These are phyloP conservation scores for Phataginus tetradactyla DNA, from an alignment of 2,797 vertebrate species.

Conservation along the genomic window DNA sequence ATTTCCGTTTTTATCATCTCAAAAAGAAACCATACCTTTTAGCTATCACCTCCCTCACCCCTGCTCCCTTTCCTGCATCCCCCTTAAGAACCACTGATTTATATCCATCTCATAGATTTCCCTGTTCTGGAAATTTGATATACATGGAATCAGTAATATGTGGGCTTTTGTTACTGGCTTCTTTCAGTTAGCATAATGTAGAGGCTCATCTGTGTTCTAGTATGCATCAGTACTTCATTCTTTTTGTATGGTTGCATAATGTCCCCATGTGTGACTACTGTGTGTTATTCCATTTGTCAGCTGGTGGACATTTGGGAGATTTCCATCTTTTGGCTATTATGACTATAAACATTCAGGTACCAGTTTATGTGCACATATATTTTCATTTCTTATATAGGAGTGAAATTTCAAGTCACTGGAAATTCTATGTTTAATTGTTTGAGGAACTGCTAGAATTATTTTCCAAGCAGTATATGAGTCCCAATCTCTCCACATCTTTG, in stretches of 20 bases:
- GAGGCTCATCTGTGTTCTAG: background rate
- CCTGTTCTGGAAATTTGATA: background rate
- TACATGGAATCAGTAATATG: background rate
- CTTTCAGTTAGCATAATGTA: background rate
- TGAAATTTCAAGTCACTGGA: background rate
- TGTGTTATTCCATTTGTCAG: background rate
- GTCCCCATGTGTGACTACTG: background rate
- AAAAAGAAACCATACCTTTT: background rate
- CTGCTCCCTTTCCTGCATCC: too few species aligned
- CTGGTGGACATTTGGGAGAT: background rate
- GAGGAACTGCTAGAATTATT: background rate
- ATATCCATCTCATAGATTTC: background rate
- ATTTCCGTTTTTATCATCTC: conserved; percentile 22
- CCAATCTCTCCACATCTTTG: background rate
- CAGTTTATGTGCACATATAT: background rate
- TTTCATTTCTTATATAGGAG: conserved; percentile 11
- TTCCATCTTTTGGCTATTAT: background rate
- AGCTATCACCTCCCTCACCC: background rate
- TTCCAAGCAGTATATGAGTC: background rate
- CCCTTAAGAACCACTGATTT: background rate
- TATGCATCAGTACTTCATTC: background rate
- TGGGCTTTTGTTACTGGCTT: background rate
- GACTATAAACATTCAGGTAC: background rate
- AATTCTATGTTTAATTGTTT: background rate
- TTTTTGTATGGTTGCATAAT: background rate